These are phyloP conservation scores for Anomalospiza imberbis DNA, from an alignment of 2,797 vertebrate genomes.

Conservation along the genomic window DNA sequence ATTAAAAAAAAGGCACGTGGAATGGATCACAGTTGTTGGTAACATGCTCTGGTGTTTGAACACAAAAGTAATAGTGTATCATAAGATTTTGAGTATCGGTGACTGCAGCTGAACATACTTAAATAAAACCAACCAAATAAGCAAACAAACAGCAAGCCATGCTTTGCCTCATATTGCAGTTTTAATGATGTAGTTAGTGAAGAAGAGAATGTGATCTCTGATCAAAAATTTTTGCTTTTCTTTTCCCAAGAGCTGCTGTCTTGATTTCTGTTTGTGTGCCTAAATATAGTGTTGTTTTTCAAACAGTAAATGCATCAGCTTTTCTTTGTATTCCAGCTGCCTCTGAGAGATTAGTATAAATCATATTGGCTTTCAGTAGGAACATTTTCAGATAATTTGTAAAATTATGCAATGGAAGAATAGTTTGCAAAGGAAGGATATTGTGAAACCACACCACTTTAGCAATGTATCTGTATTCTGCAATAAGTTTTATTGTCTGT, in stretches of 20 bases:
- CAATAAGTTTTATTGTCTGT: background rate
- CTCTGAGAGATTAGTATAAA: slow-evolving; percentile 3
- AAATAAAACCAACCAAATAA: background rate
- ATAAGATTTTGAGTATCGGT: background rate
- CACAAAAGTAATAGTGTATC: background rate
- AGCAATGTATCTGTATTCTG: background rate
- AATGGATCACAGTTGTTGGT: background rate
- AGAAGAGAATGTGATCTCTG: background rate
- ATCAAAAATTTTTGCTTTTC: background rate
- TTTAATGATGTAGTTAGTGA: slow-evolving; percentile 18
- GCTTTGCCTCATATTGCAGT: background rate
- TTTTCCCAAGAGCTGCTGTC: background rate
- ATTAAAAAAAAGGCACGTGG: accelerated
- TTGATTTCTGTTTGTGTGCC: background rate
- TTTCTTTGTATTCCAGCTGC: slow-evolving; percentile 7
- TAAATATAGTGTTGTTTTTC: background rate
- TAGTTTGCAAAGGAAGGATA: slow-evolving; percentile 12
- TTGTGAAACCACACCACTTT: slow-evolving; percentile 12
- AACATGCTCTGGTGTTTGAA: background rate
- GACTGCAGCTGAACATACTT: background rate
- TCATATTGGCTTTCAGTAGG: slow-evolving; percentile 15
- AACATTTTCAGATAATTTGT: slow-evolving; percentile 28
- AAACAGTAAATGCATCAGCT: background rate
- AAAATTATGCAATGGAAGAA: slow-evolving; percentile 36
- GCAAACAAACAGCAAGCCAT: background rate